Conservation (phyloP, 2,888 invertebrate species). For the Macroteleia sp. region DNA sequence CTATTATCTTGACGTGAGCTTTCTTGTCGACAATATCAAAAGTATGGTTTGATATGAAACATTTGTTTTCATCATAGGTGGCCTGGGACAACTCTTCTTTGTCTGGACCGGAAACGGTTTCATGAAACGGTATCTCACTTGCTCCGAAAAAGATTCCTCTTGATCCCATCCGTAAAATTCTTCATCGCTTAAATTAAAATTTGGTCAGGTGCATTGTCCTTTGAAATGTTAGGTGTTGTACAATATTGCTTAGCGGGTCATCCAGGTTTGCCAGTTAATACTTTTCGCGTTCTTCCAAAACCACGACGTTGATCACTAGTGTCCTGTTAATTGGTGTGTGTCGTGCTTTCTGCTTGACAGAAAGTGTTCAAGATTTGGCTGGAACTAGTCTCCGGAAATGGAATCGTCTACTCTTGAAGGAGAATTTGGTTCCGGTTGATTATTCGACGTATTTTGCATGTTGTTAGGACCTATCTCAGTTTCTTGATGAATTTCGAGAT, state of each 20-base stretch:
- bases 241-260: too few species aligned
- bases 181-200: not conserved
- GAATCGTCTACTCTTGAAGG: too few species aligned
- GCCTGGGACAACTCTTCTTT: conserved; percentile 41
- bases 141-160: not conserved
- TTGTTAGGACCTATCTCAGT: not conserved
- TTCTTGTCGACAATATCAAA: conserved; percentile 43
- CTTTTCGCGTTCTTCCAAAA: not conserved
- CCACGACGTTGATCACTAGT: not conserved
- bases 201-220: too few species aligned
- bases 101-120: conserved; percentile 4
- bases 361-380: not conserved
- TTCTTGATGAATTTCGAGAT: too few species aligned
- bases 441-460: too few species aligned
- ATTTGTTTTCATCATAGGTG: conserved; percentile 33
- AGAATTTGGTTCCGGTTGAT: too few species aligned
- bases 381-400: not conserved
- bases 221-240: too few species aligned
- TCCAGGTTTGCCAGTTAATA: not conserved
- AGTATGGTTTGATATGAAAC: conserved; percentile 51
- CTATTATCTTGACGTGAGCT: conserved; percentile 17
- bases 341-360: not conserved
- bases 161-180: not conserved
- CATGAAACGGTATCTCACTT: not conserved
- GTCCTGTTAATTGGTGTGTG: not conserved